A percentile compares a stretch with the other conserved stretches of the same genome.
phyloP scores from a whole-genome alignment of 2,113 vertebrate genomes.

The Fulica atra region DNA sequence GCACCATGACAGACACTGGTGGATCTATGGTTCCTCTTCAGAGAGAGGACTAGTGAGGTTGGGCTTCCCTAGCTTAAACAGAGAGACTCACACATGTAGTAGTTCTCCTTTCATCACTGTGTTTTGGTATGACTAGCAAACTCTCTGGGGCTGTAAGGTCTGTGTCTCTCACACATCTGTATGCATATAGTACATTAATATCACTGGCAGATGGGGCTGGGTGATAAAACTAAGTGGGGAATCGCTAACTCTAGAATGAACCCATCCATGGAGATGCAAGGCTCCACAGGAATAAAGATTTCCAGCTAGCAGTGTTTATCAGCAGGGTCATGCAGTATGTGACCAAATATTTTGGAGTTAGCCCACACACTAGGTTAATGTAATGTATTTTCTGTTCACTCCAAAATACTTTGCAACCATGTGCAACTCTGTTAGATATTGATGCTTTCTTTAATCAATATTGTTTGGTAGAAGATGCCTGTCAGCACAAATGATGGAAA shows the following conservation, averaged over 20 bases:
- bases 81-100: not conserved
- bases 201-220: not conserved
- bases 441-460: not conserved
- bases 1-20: too few species aligned
- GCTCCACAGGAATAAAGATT: not conserved
- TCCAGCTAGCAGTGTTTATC: not conserved
- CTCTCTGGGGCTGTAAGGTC: not conserved
- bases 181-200: not conserved
- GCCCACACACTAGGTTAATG: rapidly evolving
- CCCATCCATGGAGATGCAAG: not conserved
- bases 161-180: not conserved
- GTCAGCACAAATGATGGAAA: not conserved
- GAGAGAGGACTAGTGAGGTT: not conserved
- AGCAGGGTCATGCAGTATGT: not conserved
- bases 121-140: not conserved
- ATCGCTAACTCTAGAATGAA: not conserved
- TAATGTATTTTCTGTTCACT: not conserved
- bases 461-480: not conserved
- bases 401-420: not conserved
- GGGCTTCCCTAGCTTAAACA: not conserved
- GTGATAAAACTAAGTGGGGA: not conserved
- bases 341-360: not conserved
- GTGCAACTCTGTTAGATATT: not conserved
- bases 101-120: not conserved
- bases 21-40: not conserved